These are phyloP conservation scores for Aspidiotus rigidus DNA, from an alignment of 2,888 invertebrate species.

Conservation along the genomic window DNA sequence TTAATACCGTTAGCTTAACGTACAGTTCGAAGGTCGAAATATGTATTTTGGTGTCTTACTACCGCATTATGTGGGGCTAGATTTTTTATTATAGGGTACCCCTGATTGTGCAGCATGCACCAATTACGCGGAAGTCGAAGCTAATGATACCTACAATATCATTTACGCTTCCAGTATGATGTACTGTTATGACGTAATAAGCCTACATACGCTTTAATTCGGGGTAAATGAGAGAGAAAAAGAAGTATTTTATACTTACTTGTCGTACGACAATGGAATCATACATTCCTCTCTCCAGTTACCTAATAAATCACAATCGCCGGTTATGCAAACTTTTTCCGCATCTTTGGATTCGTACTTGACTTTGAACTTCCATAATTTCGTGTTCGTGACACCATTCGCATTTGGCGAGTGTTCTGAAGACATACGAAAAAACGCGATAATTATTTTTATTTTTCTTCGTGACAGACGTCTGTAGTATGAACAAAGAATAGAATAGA, in stretches of 20 bases:
- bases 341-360: slow-evolving; percentile 4
- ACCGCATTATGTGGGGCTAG: too few species aligned
- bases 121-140: too few species aligned
- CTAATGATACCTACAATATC: too few species aligned
- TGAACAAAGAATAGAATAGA: too few species aligned
- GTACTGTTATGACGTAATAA: too few species aligned
- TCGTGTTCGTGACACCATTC: not conserved
- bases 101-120: too few species aligned
- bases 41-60: slow-evolving; percentile 19
- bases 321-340: slow-evolving; percentile 55
- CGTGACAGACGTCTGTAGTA: too few species aligned
- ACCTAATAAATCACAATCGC: slow-evolving; percentile 58
- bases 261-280: slow-evolving; percentile 41
- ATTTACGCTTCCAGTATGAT: too few species aligned
- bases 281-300: slow-evolving; percentile 54
- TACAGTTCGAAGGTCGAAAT: slow-evolving; percentile 35
- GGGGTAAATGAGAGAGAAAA: too few species aligned
- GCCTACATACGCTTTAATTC: too few species aligned
- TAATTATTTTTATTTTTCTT: too few species aligned
- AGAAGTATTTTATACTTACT: slow-evolving; percentile 43
- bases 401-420: not conserved
- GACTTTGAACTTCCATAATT: slow-evolving; percentile 16
- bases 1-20: too few species aligned
- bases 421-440: not conserved
- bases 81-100: not conserved